phyloP scores from a whole-genome alignment of 1,140 invertebrate species.

The Whitmania pigra region DNA sequence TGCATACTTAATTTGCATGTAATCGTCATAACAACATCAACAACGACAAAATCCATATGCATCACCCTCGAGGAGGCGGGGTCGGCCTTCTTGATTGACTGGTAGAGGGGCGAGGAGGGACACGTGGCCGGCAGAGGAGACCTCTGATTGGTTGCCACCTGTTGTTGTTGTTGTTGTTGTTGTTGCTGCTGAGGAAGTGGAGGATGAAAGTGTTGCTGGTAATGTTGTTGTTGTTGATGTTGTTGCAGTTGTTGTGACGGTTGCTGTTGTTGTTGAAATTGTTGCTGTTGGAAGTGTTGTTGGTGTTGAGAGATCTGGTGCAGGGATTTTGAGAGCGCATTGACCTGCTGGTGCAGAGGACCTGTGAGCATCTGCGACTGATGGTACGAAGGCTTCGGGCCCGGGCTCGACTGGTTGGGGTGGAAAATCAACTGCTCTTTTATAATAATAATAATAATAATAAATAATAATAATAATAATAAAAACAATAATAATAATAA shows the following conservation, averaged over 20 bases:
- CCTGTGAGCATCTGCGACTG: slow-evolving; percentile 3
- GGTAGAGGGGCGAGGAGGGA: not conserved
- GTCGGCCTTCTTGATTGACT: slow-evolving; percentile 7
- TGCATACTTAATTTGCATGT: no score
- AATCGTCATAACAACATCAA: no score
- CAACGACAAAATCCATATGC: no score
- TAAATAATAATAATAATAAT: no score
- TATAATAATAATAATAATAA: no score
- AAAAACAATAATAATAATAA: no score
- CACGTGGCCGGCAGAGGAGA: slow-evolving; percentile 7
- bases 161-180: not conserved
- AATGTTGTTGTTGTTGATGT: not conserved
- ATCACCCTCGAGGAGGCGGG: no score
- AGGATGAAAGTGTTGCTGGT: not conserved
- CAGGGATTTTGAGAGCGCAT: not conserved
- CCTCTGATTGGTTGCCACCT: not conserved
- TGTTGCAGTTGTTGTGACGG: not conserved
- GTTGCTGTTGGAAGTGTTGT: slow-evolving; percentile 7
- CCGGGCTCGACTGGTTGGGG: not conserved
- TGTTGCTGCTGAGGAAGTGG: not conserved
- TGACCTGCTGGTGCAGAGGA: slow-evolving; percentile 3
- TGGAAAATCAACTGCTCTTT: no score
- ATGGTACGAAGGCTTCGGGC: not conserved
- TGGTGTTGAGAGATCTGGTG: slow-evolving; percentile 8
- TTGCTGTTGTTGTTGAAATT: not conserved